phyloP scores from a whole-genome alignment of 2,888 invertebrate genomes.

The Ecliptopera silaceata region DNA sequence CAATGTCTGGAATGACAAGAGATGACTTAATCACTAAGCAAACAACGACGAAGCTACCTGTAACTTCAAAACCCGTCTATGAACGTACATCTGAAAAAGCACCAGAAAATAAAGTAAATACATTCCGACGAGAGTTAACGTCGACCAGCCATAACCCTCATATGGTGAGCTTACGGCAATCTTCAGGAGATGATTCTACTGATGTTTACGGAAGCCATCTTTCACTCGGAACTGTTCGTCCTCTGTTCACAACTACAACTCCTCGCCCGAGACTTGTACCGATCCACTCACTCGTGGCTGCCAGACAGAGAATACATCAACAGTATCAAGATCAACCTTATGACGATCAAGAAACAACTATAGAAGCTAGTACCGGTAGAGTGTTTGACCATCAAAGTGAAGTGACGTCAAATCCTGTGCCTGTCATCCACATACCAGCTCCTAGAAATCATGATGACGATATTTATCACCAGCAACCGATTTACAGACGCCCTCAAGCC shows the following conservation, averaged over 20 bases:
- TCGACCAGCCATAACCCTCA: conserved; percentile 83
- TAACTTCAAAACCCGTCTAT: conserved; percentile 79
- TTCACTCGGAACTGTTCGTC: conserved; percentile 85
- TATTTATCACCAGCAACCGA: conserved; percentile 67
- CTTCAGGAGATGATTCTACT: conserved; percentile 85
- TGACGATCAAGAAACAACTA: conserved; percentile 71
- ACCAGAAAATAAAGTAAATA: conserved; percentile 79
- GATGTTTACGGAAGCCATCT: conserved; percentile 87
- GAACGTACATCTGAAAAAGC: conserved; percentile 76
- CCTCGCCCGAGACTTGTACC: conserved; percentile 82
- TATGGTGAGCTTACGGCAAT: conserved; percentile 82
- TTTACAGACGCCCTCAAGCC: conserved; percentile 63
- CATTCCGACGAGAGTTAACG: conserved; percentile 84
- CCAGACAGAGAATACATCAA: conserved; percentile 75
- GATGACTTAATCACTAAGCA: conserved; percentile 71
- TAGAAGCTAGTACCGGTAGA: conserved; percentile 80
- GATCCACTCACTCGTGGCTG: conserved; percentile 75
- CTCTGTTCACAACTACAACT: conserved; percentile 86
- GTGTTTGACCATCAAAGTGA: conserved; percentile 74
- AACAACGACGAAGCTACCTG: conserved; percentile 66
- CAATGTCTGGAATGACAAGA: conserved; percentile 56
- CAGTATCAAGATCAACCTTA: conserved; percentile 65
- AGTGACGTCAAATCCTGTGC: conserved; percentile 79
- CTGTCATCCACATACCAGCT: conserved; percentile 80
- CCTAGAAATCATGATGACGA: conserved; percentile 67